phyloP scores from a whole-genome alignment of 23 tunicate species.

The Halocynthia aurantium region DNA sequence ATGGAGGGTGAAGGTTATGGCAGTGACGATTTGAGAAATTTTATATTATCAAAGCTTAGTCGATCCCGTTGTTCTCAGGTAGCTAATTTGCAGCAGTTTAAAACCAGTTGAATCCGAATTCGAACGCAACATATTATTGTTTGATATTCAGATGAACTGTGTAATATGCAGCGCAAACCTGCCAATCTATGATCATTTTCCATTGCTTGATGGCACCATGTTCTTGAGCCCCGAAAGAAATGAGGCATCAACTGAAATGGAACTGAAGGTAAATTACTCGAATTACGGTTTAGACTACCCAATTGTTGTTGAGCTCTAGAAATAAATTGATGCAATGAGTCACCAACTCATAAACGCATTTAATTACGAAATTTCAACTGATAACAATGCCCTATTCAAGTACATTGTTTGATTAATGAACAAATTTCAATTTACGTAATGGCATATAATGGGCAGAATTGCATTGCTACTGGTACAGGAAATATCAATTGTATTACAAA shows the following conservation, averaged over 20 bases:
- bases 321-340: no score
- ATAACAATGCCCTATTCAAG: no score
- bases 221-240: conserved; percentile 81
- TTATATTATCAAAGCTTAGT: conserved; percentile 71
- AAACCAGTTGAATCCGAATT: not conserved
- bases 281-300: not conserved
- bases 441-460: no score
- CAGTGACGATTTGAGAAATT: conserved; percentile 89
- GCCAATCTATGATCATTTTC: conserved; percentile 96
- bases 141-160: conserved; percentile 89
- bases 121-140: not conserved
- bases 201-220: conserved; percentile 91
- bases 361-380: no score
- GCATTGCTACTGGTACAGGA: no score
- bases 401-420: no score
- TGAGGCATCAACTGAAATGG: conserved; percentile 39
- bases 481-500: no score
- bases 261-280: conserved; percentile 50
- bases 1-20: conserved; percentile 99
- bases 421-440: no score
- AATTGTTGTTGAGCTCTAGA: not conserved
- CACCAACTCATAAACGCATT: no score
- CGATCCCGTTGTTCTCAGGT: conserved; percentile 67
- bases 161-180: conserved; percentile 64
- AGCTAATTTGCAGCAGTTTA: not conserved